phyloP scores from a whole-genome alignment of 2,113 vertebrate genomes.

The Oreochromis tanganicae region DNA sequence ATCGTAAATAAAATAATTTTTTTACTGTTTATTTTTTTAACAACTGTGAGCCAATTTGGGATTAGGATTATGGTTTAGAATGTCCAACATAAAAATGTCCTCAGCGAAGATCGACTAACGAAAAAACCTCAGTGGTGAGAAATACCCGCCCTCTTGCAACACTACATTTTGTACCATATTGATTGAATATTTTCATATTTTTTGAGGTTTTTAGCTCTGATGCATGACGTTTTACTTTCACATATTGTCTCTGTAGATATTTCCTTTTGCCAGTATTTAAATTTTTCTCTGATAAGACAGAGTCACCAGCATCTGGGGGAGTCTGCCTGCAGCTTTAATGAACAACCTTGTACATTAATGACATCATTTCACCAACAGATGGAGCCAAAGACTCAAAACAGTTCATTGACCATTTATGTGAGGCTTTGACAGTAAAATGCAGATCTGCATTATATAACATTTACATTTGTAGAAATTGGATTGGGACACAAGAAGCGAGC shows the following conservation, averaged over 20 bases:
- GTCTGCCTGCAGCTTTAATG: background rate
- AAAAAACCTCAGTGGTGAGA: background rate
- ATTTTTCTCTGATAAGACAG: accelerated
- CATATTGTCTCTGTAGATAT: background rate
- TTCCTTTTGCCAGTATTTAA: background rate
- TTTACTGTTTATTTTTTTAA: background rate
- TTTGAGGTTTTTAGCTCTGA: background rate
- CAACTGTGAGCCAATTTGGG: background rate
- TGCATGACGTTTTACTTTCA: background rate
- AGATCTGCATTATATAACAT: background rate
- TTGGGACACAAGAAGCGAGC: accelerated
- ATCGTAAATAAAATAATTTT: accelerated
- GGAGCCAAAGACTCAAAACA: background rate
- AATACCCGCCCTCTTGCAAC: background rate
- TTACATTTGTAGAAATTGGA: background rate
- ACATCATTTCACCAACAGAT: background rate
- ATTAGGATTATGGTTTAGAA: background rate
- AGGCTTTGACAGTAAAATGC: accelerated
- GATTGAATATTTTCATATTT: accelerated
- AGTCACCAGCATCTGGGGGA: accelerated
- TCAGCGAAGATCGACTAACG: accelerated
- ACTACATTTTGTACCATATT: background rate
- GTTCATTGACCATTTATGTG: background rate
- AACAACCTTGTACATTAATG: accelerated
- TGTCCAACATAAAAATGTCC: background rate